A percentile compares a stretch with the other conserved stretches of the same genome.
phyloP scores from a whole-genome alignment of 1,140 invertebrate species.

The Apis laboriosa region DNA sequence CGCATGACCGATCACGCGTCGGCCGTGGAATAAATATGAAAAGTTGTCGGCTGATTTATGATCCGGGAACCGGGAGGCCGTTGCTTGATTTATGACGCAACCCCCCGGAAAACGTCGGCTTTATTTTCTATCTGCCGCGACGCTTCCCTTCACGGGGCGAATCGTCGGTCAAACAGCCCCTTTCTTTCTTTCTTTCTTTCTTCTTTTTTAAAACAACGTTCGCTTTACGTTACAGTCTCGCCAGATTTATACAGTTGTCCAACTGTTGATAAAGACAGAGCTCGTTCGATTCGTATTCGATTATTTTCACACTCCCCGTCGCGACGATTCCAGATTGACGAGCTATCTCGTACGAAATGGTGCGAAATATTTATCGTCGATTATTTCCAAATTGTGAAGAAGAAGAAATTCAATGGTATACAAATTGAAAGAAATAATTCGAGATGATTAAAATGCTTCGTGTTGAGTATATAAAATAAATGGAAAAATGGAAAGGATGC shows the following conservation, averaged over 20 bases:
- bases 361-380: too few species aligned
- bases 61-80: constrained; percentile 9
- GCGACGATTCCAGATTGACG: too few species aligned
- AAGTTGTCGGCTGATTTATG: constrained; percentile 64
- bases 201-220: not conserved
- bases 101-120: constrained; percentile 2
- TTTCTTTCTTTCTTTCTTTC: not conserved
- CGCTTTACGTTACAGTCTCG: not conserved
- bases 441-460: too few species aligned
- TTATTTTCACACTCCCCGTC: not conserved
- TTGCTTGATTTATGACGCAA: constrained; percentile 51
- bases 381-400: too few species aligned
- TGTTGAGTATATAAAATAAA: too few species aligned
- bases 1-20: constrained; percentile 45
- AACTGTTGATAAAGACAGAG: not conserved
- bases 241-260: not conserved
- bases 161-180: constrained; percentile 27
- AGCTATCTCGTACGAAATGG: too few species aligned
- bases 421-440: too few species aligned
- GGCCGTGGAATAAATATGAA: constrained; percentile 56
- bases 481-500: too few species aligned
- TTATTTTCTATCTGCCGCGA: constrained; percentile 46
- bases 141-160: not conserved
- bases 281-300: not conserved
- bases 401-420: too few species aligned